A percentile compares a stretch with the other conserved stretches of the same genome.
phyloP scores from a whole-genome alignment of 2,888 invertebrate species.

The Chrysolina americana region DNA sequence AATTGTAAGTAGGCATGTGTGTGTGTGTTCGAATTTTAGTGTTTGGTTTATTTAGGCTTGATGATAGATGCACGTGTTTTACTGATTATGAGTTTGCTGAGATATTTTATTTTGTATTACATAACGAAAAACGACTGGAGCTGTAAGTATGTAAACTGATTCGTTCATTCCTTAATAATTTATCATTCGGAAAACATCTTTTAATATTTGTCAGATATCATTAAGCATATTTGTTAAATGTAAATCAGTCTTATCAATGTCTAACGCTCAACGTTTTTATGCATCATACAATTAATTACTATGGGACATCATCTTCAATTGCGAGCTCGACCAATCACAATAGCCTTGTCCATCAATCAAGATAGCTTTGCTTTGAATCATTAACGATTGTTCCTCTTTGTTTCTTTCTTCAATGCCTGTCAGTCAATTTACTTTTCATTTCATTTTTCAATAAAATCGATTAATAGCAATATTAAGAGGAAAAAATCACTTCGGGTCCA shows the following conservation, averaged over 20 bases:
- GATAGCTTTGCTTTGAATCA: background rate
- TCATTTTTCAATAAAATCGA: background rate
- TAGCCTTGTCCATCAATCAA: background rate
- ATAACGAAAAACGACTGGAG: background rate
- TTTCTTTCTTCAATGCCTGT: background rate
- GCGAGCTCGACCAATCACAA: background rate
- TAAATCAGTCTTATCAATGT: background rate
- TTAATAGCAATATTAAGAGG: background rate
- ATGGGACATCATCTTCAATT: background rate
- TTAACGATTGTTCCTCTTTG: background rate
- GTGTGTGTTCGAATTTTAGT: conserved; percentile 12
- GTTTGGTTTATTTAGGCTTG: conserved; percentile 21
- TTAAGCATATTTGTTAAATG: background rate
- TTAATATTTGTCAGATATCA: background rate
- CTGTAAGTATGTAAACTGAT: conserved; percentile 10
- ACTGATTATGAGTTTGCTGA: conserved; percentile 13
- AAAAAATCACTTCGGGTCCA: background rate
- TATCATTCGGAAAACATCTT: background rate
- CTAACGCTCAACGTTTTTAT: background rate
- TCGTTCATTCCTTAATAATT: background rate
- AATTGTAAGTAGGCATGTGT: conserved; percentile 64
- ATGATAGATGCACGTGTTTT: conserved; percentile 25
- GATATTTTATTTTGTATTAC: conserved; percentile 1
- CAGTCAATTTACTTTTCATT: background rate
- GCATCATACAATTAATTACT: too few species aligned